A percentile compares a stretch with the other conserved stretches of the same genome.
phyloP scores from a whole-genome alignment of 2,113 vertebrate genomes.

The Vulpes vulpes region DNA sequence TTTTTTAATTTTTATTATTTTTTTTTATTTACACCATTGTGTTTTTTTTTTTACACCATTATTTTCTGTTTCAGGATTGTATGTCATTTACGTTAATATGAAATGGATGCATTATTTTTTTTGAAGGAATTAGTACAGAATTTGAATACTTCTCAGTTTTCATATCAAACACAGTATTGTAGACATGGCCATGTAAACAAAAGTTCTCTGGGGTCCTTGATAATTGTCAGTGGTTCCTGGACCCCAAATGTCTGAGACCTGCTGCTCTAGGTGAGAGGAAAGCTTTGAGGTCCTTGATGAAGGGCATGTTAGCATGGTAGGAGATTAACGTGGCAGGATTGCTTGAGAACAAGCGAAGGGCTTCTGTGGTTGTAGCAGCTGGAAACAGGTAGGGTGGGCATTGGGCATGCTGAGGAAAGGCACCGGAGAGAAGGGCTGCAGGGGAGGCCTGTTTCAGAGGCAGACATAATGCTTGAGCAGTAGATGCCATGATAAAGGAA shows the following conservation, averaged over 20 bases:
- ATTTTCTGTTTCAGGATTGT: neutral
- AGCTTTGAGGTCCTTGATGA: neutral
- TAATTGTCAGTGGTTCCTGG: neutral
- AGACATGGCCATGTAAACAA: neutral
- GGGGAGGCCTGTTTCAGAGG: neutral
- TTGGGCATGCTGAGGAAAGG: neutral
- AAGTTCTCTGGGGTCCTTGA: neutral
- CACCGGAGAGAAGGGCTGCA: fast-evolving
- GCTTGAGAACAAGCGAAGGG: neutral
- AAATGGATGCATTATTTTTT: neutral
- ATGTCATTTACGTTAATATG: neutral
- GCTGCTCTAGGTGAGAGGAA: neutral
- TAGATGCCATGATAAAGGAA: fast-evolving
- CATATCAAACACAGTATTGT: neutral
- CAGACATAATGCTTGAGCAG: fast-evolving
- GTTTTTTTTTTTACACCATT: neutral
- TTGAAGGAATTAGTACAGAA: neutral
- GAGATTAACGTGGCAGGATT: fast-evolving
- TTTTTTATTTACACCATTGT: too few relatives aligned
- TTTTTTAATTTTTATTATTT: neutral
- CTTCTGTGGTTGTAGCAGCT: neutral
- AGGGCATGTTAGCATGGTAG: fast-evolving
- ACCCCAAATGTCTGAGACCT: too few relatives aligned
- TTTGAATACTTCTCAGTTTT: neutral
- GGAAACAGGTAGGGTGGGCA: neutral